Percentiles rank a stretch among this genome's conserved stretches.
Evolutionary conservation across 2,888 invertebrate genomes (phyloP).

Genomic region (Sericinus montela): DNA sequence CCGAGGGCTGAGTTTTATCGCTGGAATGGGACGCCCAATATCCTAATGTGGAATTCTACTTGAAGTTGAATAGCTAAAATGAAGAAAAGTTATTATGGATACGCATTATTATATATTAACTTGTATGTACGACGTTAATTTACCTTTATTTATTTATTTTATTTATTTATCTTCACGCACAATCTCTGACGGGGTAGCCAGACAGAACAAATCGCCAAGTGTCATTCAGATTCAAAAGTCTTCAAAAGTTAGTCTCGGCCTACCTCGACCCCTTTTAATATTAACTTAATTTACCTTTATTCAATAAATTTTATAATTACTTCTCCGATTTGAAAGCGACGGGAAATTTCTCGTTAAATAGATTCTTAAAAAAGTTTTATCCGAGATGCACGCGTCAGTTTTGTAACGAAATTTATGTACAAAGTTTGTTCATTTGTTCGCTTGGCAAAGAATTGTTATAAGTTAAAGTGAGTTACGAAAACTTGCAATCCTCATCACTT

Average conservation of each 20-base stretch:
- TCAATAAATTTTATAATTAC: neutral
- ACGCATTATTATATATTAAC: neutral
- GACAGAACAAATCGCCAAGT: too few species aligned
- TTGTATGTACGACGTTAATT: too few species aligned
- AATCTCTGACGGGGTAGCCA: too few species aligned
- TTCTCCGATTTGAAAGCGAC: neutral
- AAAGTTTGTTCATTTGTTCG: slow-evolving; percentile 17
- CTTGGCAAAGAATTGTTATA: slow-evolving; percentile 10
- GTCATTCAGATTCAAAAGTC: too few species aligned
- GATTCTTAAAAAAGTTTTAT: neutral
- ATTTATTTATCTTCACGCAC: too few species aligned
- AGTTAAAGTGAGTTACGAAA: slow-evolving; percentile 12
- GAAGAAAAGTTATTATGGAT: neutral
- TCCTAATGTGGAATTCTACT: slow-evolving; percentile 41
- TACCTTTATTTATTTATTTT: too few species aligned
- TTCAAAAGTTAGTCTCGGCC: too few species aligned
- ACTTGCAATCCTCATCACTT: slow-evolving; percentile 8
- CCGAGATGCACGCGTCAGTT: slow-evolving; percentile 5
- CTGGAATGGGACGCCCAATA: slow-evolving; percentile 32
- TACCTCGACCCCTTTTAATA: too few species aligned
- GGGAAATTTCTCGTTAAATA: neutral
- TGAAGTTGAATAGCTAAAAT: slow-evolving; percentile 9
- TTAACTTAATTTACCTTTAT: too few species aligned
- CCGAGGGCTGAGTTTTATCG: slow-evolving; percentile 57
- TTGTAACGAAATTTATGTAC: slow-evolving; percentile 12